Evolutionary conservation across 2,797 vertebrate species (phyloP).

Genomic region (Alauda arvensis): DNA sequence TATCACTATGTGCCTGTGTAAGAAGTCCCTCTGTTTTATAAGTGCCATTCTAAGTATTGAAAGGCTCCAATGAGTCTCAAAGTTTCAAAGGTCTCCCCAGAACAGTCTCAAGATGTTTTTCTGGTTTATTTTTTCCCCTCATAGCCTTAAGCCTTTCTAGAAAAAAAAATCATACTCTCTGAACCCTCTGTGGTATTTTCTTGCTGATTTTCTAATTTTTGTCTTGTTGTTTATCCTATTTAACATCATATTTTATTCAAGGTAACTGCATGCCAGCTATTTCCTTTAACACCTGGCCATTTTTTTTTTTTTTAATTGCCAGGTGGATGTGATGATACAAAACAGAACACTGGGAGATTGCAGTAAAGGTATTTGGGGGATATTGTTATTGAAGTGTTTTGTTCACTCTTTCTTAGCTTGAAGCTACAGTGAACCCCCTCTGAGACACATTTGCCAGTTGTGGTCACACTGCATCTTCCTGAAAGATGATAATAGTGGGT

Average conservation of each 20-base stretch:
- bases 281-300: conserved; percentile 54
- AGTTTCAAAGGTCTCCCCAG: background rate
- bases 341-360: conserved; percentile 44
- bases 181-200: background rate
- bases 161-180: background rate
- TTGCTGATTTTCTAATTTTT: conserved; percentile 16
- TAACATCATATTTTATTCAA: conserved; percentile 10
- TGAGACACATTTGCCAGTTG: conserved; percentile 18
- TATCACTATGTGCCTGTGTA: background rate
- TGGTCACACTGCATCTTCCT: background rate
- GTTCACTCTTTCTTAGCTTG: conserved; percentile 20
- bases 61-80: background rate
- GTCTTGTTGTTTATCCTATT: background rate
- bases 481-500: background rate
- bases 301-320: conserved; percentile 40
- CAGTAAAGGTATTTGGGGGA: conserved; percentile 36
- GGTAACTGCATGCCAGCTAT: conserved; percentile 27
- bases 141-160: background rate
- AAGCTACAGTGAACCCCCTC: conserved; percentile 10
- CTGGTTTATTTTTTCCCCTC: background rate
- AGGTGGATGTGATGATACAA: conserved; percentile 56
- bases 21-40: background rate
- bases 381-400: conserved; percentile 34
- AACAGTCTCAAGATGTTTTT: background rate
- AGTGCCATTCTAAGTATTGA: background rate